Percentiles rank a stretch among this genome's conserved stretches.
Evolutionary conservation across 2,113 vertebrate genomes (phyloP).

Genomic region (Scomber scombrus): DNA sequence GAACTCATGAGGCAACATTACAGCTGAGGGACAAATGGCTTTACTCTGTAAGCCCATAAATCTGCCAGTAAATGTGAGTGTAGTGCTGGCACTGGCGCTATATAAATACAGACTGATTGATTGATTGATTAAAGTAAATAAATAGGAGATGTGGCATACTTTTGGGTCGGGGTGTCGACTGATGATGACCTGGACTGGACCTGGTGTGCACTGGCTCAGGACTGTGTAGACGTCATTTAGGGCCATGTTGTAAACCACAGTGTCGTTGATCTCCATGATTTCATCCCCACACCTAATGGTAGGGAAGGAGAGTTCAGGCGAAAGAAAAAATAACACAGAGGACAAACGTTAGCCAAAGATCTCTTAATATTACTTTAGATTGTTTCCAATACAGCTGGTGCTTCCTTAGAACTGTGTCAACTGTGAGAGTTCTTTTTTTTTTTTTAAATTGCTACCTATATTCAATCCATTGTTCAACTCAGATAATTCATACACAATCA

Average conservation of each 20-base stretch:
- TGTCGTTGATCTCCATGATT: conserved; percentile 92
- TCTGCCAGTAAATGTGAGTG: background rate
- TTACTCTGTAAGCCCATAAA: background rate
- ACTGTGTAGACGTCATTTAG: conserved; percentile 92
- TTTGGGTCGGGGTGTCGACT: conserved; percentile 94
- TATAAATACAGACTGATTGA: too few species aligned
- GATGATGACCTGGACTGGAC: conserved; percentile 90
- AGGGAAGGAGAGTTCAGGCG: background rate
- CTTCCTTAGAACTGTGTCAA: too few species aligned
- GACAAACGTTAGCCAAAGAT: background rate
- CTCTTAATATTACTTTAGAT: too few species aligned
- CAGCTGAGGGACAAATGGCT: background rate
- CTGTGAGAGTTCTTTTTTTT: too few species aligned
- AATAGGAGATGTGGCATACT: conserved; percentile 78
- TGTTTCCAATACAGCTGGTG: too few species aligned
- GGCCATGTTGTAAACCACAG: conserved; percentile 88
- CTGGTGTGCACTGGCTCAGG: conserved; percentile 90
- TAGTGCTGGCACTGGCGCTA: background rate
- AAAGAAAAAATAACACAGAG: background rate
- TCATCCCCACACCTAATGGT: conserved; percentile 91
- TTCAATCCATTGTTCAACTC: too few species aligned
- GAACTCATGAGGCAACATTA: background rate
- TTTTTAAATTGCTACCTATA: too few species aligned
- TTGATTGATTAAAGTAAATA: background rate
- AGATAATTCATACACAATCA: too few species aligned